Conservation (phyloP, 2,797 vertebrate genomes). For the Nasua narica region DNA sequence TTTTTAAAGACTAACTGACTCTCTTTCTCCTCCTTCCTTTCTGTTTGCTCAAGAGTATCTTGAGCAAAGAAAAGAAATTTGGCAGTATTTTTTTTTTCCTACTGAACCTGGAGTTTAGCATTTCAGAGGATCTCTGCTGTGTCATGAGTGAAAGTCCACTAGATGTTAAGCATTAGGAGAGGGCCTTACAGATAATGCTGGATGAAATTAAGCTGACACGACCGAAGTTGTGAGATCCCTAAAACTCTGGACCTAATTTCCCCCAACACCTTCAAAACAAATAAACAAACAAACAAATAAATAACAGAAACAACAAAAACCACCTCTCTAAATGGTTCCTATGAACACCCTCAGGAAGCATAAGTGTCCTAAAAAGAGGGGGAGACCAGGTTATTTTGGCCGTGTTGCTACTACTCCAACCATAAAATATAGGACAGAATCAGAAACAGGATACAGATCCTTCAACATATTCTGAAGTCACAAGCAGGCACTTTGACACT, state of each 20-base stretch:
- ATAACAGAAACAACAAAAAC: background rate
- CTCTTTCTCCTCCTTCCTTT: conserved; percentile 23
- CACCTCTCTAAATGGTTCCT: background rate
- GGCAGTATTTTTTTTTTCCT: background rate
- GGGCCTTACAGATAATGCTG: background rate
- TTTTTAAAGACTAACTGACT: conserved; percentile 34
- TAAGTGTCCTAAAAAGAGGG: background rate
- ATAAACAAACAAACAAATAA: background rate
- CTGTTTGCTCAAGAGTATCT: background rate
- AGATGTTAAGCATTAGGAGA: background rate
- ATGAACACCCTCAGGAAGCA: background rate
- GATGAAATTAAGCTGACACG: background rate
- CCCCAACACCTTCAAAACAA: background rate
- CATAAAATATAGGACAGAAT: background rate
- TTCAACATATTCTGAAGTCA: conserved; percentile 14
- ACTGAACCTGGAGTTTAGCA: background rate
- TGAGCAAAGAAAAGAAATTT: conserved; percentile 15
- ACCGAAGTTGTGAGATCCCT: background rate
- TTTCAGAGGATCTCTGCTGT: conserved; percentile 32
- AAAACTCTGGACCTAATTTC: background rate
- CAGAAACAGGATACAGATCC: background rate
- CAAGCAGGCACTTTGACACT: background rate
- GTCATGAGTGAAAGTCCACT: background rate
- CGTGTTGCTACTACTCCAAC: background rate
- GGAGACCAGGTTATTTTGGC: background rate